A percentile compares a stretch with the other conserved stretches of the same genome.
phyloP scores from a whole-genome alignment of 2,113 vertebrate genomes.

The Paratilapia polleni region DNA sequence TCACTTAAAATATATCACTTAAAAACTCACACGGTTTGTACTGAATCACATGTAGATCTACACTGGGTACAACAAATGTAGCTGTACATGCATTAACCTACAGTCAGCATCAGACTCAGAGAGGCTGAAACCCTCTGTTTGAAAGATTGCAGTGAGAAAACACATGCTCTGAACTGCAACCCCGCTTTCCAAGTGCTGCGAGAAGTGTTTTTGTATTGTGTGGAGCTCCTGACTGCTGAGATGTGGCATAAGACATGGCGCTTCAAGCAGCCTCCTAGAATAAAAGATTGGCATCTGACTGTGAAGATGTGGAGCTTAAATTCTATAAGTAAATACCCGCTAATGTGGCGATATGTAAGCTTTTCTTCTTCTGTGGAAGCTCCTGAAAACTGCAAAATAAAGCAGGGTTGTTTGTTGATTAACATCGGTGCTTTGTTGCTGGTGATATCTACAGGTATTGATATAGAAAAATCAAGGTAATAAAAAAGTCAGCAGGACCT shows the following conservation, averaged over 20 bases:
- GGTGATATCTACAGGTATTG: not conserved
- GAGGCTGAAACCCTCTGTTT: not conserved
- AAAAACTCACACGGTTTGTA: not conserved
- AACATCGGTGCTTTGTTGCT: not conserved
- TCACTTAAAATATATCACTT: no score
- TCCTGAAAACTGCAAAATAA: not conserved
- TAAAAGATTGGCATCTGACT: conserved; percentile 24
- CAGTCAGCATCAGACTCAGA: not conserved
- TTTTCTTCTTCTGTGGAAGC: conserved; percentile 1
- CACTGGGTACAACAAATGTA: not conserved
- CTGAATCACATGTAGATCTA: not conserved
- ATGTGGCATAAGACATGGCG: conserved; percentile 21
- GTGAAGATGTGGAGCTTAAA: not conserved
- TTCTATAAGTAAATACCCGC: conserved; percentile 12
- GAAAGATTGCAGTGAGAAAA: not conserved
- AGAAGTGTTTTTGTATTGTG: conserved; percentile 23
- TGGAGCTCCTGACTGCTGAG: not conserved
- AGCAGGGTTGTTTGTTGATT: not conserved
- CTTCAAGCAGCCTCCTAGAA: conserved; percentile 23
- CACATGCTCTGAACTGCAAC: not conserved
- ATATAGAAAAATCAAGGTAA: conserved; percentile 15
- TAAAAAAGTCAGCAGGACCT: not conserved
- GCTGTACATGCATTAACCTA: not conserved
- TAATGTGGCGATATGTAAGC: not conserved
- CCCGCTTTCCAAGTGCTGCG: not conserved